Evolutionary conservation across 1,140 invertebrate genomes (phyloP), one percentile per base, ranked within the genome.

Genomic region (Drosophila santomea): DNA sequence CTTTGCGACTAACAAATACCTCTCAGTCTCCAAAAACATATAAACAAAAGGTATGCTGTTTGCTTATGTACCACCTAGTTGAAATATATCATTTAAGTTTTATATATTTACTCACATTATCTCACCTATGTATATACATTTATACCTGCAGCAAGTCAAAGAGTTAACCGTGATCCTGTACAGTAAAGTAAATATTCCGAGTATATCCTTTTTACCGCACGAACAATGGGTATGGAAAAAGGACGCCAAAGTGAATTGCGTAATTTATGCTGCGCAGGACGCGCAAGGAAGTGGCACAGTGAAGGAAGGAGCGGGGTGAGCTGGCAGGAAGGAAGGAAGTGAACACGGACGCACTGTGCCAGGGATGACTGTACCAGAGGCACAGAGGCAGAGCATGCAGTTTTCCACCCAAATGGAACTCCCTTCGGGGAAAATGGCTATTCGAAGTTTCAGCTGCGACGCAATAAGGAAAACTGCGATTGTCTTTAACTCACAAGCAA

Each of bases 191-290:
- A 32, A 32, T 32, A 8, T 10, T 8, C 7, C 7, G 32, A 45
- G 62, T 4, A 71, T 69, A 69, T 66, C 64, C 68, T 36, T 25
- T 41, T 36, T 20, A 11, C 12, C 23, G 14, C 20, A 28, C 12
- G 20, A 36, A 10, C 39, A 38, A 32, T 28, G 64, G 64, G 64
- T 72, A 69, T 48, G 11, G 10, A 57, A 57, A 68, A 38, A 73
- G 68, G 56, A 74, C 71, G 69, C 72, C 61, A 67, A 77, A 69
- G 80, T 81, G 63, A 88, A 88, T 77, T 88, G 84, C 83, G 83
- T 88, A 88, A 88, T 88, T 88, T 89, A 89, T 88, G 83, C 83
- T 88, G 84, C 84, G 84, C 79, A 88, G 81, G 66, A 77, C 64
- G 62, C 68, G 61, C 69, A 74, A 63, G 72, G 51, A 74, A 55